Evolutionary conservation across 2,797 vertebrate species (phyloP).

Genomic region (Poeciliopsis paucimaculata): DNA sequence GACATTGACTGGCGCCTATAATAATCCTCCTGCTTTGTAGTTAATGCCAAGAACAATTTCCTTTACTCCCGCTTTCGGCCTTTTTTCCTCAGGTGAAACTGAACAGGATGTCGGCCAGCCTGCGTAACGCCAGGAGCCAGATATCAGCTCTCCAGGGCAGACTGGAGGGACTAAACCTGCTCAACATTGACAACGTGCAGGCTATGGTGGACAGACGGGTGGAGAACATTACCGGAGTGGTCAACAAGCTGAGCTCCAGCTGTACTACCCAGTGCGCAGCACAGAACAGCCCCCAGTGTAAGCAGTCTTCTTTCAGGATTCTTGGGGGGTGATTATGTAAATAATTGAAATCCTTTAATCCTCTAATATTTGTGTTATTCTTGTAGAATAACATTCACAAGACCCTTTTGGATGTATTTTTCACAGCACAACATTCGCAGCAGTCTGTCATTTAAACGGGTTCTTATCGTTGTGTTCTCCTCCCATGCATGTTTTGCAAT

Average conservation of each 20-base stretch:
- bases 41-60: constrained; percentile 46
- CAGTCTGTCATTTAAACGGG: background rate
- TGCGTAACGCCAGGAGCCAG: constrained; percentile 88
- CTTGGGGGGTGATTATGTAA: background rate
- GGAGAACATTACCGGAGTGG: constrained; percentile 86
- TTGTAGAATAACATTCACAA: background rate
- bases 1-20: constrained; percentile 49
- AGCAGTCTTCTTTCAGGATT: constrained; percentile 44
- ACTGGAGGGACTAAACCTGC: constrained; percentile 85
- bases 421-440: background rate
- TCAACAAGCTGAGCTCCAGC: constrained; percentile 86
- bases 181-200: constrained; percentile 90
- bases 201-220: constrained; percentile 87
- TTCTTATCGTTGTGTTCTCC: background rate
- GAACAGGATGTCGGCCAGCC: constrained; percentile 87
- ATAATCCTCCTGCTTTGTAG: constrained; percentile 69
- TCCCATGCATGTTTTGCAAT: constrained; percentile 21
- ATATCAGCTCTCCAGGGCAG: constrained; percentile 86
- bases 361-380: constrained; percentile 14
- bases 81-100: constrained; percentile 81
- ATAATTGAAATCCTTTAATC: constrained; percentile 6
- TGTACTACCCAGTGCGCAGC: constrained; percentile 85
- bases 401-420: background rate
- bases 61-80: constrained; percentile 13
- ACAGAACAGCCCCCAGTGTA: constrained; percentile 67